Evolutionary conservation across 2,888 invertebrate genomes (phyloP).

Genomic region (Uloborus plumipes): DNA sequence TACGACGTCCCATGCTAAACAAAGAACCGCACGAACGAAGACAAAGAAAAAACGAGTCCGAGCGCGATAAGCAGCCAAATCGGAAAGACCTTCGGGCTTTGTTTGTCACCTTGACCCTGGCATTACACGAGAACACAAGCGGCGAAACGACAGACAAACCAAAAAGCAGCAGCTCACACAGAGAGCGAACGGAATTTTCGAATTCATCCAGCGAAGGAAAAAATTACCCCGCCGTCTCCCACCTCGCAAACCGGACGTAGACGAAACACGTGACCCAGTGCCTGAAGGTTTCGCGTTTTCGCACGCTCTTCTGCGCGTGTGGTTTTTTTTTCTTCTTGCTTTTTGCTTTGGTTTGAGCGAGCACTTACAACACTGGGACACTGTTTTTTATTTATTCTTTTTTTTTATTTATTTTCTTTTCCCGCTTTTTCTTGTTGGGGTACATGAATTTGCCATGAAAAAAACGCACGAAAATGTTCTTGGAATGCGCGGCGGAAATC

Average conservation of each 20-base stretch:
- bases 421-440: too few relatives aligned
- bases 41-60: background rate
- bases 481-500: too few relatives aligned
- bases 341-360: constrained; percentile 1
- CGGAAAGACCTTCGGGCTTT: background rate
- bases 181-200: constrained; percentile 33
- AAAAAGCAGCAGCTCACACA: constrained; percentile 18
- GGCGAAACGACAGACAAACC: too few relatives aligned
- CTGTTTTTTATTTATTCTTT: too few relatives aligned
- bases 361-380: background rate
- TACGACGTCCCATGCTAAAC: background rate
- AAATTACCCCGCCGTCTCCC: constrained; percentile 23
- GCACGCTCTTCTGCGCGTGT: constrained; percentile 25
- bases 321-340: constrained; percentile 2
- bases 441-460: too few relatives aligned
- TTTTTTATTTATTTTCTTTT: too few relatives aligned
- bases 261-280: constrained; percentile 60
- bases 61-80: constrained; percentile 41
- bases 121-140: constrained; percentile 7
- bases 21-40: background rate
- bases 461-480: too few relatives aligned
- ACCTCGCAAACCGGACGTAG: constrained; percentile 53
- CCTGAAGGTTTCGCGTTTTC: constrained; percentile 33
- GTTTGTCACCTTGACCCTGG: constrained; percentile 59
- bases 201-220: constrained; percentile 43